Evolutionary conservation across 2,888 invertebrate species (phyloP).

Genomic region (Eulithis testata): DNA sequence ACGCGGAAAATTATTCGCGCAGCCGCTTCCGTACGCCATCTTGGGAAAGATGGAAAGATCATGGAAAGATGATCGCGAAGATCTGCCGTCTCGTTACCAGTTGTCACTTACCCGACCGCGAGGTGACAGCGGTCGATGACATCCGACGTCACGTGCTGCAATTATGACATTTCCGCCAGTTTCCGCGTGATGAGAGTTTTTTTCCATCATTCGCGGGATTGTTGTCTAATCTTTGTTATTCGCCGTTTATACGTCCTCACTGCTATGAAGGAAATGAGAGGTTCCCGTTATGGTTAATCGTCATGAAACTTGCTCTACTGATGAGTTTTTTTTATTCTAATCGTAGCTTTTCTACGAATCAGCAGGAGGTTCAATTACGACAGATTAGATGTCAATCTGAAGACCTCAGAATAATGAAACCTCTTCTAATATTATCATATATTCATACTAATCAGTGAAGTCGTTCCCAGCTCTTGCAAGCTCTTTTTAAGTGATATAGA

Average conservation of each 20-base stretch:
- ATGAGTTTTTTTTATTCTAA: background rate
- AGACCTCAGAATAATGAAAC: no score
- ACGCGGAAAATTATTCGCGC: slow-evolving; percentile 80
- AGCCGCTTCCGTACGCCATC: slow-evolving; percentile 62
- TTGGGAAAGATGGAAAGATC: slow-evolving; percentile 38
- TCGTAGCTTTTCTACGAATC: background rate
- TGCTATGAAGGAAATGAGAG: slow-evolving; percentile 8
- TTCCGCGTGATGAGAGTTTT: slow-evolving; percentile 35
- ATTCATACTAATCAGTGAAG: no score
- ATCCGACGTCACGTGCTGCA: slow-evolving; percentile 26
- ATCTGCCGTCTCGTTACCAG: slow-evolving; percentile 29
- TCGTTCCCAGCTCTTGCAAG: no score
- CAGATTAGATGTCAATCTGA: no score
- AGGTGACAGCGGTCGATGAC: slow-evolving; percentile 34
- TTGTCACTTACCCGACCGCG: slow-evolving; percentile 24
- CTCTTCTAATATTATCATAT: no score
- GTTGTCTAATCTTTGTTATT: slow-evolving; percentile 29
- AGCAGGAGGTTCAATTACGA: background rate
- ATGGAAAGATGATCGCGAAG: slow-evolving; percentile 33
- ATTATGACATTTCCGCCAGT: slow-evolving; percentile 36
- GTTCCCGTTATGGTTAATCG: slow-evolving; percentile 14
- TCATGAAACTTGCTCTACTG: background rate
- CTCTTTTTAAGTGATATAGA: no score
- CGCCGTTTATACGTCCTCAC: slow-evolving; percentile 16
- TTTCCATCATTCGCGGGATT: slow-evolving; percentile 33